A percentile compares a stretch with the other conserved stretches of the same genome.
Conservation (phyloP, 2,888 invertebrate genomes). For the Oxytorus armatus region DNA sequence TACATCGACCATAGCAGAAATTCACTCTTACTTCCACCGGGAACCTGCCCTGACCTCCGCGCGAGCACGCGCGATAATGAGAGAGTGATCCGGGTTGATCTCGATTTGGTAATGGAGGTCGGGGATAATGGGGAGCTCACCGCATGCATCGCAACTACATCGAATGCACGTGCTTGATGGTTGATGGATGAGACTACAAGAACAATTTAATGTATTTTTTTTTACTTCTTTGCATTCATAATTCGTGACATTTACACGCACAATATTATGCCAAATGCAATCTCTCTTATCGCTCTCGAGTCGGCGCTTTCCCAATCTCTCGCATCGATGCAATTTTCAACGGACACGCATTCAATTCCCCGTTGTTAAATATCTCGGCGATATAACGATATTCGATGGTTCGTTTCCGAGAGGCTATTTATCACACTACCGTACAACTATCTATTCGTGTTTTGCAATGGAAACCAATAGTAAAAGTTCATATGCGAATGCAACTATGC, state of each 20-base stretch:
- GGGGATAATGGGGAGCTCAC: constrained; percentile 40
- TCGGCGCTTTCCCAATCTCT: constrained; percentile 54
- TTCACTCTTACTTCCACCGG: constrained; percentile 78
- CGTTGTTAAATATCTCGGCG: constrained; percentile 57
- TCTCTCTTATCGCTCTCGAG: constrained; percentile 58
- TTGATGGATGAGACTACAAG: constrained; percentile 40
- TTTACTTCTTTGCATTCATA: constrained; percentile 6
- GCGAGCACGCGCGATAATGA: constrained; percentile 76
- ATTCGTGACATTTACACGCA: constrained; percentile 45
- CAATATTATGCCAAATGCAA: constrained; percentile 53
- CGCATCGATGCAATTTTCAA: constrained; percentile 26
- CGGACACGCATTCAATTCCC: constrained; percentile 44
- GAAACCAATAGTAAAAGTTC: constrained; percentile 33
- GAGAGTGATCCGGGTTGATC: constrained; percentile 74
- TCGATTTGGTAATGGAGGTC: constrained; percentile 65
- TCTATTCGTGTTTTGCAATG: constrained; percentile 52
- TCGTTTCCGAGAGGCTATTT: constrained; percentile 70
- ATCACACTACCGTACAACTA: constrained; percentile 63
- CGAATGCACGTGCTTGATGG: constrained; percentile 44
- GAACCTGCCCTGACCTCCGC: constrained; percentile 78
- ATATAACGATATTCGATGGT: constrained; percentile 64
- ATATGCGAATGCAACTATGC: constrained; percentile 1
- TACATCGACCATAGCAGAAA: constrained; percentile 70
- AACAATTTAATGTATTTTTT: not conserved
- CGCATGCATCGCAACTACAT: constrained; percentile 3